These are phyloP conservation scores for Sterna hirundo DNA, from an alignment of 2,113 vertebrate genomes.

Conservation along the genomic window DNA sequence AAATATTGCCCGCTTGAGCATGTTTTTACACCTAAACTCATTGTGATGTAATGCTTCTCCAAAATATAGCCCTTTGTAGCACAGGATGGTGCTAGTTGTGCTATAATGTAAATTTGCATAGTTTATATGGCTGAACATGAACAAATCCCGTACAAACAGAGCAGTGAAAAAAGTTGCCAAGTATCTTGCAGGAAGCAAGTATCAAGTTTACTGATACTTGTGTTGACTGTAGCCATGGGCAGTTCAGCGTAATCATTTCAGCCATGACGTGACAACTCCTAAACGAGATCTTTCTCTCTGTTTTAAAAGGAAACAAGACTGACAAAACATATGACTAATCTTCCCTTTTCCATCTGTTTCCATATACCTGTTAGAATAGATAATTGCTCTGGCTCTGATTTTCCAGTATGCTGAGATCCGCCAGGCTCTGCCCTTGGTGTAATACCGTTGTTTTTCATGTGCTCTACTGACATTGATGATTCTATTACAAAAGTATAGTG, in stretches of 20 bases:
- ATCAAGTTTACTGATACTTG: not conserved
- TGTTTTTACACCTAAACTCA: not conserved
- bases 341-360: not conserved
- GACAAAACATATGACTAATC: not conserved
- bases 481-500: not conserved
- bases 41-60: not conserved
- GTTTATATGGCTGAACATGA: not conserved
- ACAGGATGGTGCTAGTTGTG: not conserved
- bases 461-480: not conserved
- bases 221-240: not conserved
- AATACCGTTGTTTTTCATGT: not conserved
- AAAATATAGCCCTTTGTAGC: not conserved
- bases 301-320: not conserved
- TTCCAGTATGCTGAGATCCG: not conserved
- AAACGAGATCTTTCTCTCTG: not conserved
- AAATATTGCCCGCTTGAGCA: not conserved
- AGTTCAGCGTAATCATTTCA: not conserved
- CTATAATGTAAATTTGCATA: not conserved
- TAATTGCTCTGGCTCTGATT: not conserved
- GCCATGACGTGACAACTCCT: not conserved
- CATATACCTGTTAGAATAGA: not conserved
- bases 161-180: not conserved
- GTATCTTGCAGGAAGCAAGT: not conserved
- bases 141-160: not conserved
- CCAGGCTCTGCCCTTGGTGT: not conserved